phyloP scores from a whole-genome alignment of 2,113 vertebrate genomes.

The Heloderma charlesbogerti region DNA sequence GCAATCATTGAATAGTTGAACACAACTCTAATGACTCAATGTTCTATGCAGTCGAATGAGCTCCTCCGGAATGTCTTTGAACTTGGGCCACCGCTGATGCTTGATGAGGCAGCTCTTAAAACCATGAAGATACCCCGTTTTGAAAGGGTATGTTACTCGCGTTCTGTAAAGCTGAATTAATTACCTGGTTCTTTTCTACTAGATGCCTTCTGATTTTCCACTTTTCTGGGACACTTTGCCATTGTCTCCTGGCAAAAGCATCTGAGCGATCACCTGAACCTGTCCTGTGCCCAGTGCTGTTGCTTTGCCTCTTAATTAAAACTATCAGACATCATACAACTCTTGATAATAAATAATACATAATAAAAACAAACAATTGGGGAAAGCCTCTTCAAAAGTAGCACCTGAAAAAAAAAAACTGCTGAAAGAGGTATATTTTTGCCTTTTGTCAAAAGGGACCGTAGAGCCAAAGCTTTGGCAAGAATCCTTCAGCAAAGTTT shows the following conservation, averaged over 20 bases:
- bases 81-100: conserved; percentile 92
- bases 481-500: too few relatives aligned
- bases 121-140: conserved; percentile 95
- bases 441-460: too few relatives aligned
- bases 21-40: conserved; percentile 16
- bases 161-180: not conserved
- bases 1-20: not conserved
- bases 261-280: not conserved
- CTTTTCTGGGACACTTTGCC: not conserved
- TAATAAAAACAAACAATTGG: not conserved
- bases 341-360: too few relatives aligned
- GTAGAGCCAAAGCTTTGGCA: too few relatives aligned
- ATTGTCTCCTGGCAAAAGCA: not conserved
- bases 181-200: not conserved
- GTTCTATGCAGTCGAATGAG: conserved; percentile 87
- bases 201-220: not conserved
- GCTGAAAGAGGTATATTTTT: not conserved
- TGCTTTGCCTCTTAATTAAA: too few relatives aligned
- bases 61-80: conserved; percentile 97
- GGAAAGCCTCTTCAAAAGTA: not conserved
- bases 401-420: not conserved
- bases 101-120: conserved; percentile 91
- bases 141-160: conserved; percentile 87
- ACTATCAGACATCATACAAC: too few relatives aligned
- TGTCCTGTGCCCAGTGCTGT: not conserved